Evolutionary conservation across 2,113 vertebrate species (phyloP).

Genomic region (Eubucco bourcierii): DNA sequence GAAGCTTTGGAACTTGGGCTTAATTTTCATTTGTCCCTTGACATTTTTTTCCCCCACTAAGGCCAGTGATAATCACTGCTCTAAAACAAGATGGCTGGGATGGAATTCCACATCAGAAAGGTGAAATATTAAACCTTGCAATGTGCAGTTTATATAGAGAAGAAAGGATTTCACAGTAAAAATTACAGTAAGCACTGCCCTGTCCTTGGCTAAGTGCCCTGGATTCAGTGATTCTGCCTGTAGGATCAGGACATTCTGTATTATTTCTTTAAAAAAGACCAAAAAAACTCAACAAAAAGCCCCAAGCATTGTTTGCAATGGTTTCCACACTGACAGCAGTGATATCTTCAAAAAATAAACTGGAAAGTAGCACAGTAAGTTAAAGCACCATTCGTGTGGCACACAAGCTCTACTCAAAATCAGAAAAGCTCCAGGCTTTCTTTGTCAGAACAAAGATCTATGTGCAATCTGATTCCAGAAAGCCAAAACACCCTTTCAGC

Average conservation of each 20-base stretch:
- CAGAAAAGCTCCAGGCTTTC: background rate
- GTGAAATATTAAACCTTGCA: background rate
- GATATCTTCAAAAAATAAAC: background rate
- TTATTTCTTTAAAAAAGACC: background rate
- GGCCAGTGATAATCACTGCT: background rate
- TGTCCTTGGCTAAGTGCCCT: background rate
- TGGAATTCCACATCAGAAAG: background rate
- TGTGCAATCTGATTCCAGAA: background rate
- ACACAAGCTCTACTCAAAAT: background rate
- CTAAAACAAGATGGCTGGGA: background rate
- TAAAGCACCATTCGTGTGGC: background rate
- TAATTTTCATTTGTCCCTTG: background rate
- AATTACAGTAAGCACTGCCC: background rate
- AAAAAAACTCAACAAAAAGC: too few species aligned
- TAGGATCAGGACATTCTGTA: background rate
- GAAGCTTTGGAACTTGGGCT: background rate
- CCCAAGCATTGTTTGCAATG: background rate
- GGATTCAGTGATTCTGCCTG: background rate
- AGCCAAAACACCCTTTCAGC: background rate
- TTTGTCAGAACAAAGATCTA: background rate
- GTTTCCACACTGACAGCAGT: background rate
- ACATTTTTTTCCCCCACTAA: background rate
- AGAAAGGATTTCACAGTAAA: background rate
- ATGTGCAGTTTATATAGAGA: background rate
- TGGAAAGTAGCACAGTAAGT: background rate